phyloP scores from a whole-genome alignment of 2,888 invertebrate species.

The Octodonta nipae region DNA sequence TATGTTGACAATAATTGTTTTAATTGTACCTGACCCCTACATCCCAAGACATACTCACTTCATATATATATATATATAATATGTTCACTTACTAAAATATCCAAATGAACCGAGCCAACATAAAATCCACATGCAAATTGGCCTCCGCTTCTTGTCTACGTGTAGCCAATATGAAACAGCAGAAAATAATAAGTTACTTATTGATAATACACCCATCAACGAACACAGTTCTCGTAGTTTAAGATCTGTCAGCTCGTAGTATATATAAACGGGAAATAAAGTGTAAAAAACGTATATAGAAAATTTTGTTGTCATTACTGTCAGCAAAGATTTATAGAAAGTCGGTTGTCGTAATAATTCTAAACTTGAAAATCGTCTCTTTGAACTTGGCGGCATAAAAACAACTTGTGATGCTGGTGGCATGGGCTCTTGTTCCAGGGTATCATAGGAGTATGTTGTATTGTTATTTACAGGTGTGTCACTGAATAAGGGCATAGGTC shows the following conservation, averaged over 20 bases:
- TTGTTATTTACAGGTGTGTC: slow-evolving; percentile 41
- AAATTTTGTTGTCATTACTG: slow-evolving; percentile 42
- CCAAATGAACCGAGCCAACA: slow-evolving; percentile 42
- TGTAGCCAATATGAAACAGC: slow-evolving; percentile 24
- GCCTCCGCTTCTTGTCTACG: slow-evolving; percentile 23
- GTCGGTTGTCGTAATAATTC: slow-evolving; percentile 25
- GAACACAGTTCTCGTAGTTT: slow-evolving; percentile 21
- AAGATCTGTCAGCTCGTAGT: slow-evolving; percentile 22
- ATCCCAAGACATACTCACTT: no score
- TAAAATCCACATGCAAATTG: slow-evolving; percentile 30
- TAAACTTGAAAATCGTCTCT: slow-evolving; percentile 9
- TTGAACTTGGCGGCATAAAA: slow-evolving; percentile 20
- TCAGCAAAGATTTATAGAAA: slow-evolving; percentile 44
- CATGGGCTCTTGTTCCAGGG: slow-evolving; percentile 13
- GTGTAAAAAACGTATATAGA: slow-evolving; percentile 41
- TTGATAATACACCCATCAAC: slow-evolving; percentile 25
- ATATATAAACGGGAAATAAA: slow-evolving; percentile 42
- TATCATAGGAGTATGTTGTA: slow-evolving; percentile 30
- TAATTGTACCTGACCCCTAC: no score
- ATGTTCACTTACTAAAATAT: slow-evolving; percentile 40
- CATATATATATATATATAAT: slow-evolving; percentile 1
- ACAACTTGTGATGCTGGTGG: slow-evolving; percentile 15
- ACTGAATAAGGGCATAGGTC: slow-evolving; percentile 42
- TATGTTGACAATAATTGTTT: no score
- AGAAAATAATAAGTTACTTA: slow-evolving; percentile 23